Evolutionary conservation across 2,888 invertebrate genomes (phyloP), one percentile per base, ranked within the genome.

Genomic region (Griposia aprilina): DNA sequence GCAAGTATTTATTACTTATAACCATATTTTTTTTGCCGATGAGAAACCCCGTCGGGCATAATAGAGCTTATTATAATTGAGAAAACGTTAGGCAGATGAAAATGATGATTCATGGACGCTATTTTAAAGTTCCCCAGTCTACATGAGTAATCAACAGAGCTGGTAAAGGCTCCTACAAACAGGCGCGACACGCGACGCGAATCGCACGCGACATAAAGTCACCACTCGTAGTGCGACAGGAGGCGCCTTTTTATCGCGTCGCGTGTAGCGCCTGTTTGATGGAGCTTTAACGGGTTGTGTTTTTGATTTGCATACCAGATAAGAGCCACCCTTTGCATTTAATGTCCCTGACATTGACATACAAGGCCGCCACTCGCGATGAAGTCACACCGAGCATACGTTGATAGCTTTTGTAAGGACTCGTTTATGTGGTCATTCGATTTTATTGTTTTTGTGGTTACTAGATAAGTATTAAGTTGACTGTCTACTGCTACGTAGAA

Each of bases 301-400:
- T 10, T 6, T 57, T 30, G 17, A 75, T 73, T 73, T 76, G 63
- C 48, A 65, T 36, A 36, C 11, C 20, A 45, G 45, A n/a, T 36
- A 5, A 23, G 63, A 55, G 13, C 10, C 26, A 63, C 55, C 79
- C 78, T 30, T 50, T 65, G 65, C 48, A 50, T 48, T 17, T 0
- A 5, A 55, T 26, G 55, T 11, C 55, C 71, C 41, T 50, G 63
- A 30, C n/a, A 57, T 0, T 26, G 70, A n/a, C 62, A 5, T 5
- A 26, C 79, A 71, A 78, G 79, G 78, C 79, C 79, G 8, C 26
- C 0, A n/a, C 36, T 63, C 26, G 26, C 62, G 15, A 57, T 79
- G 79, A 65, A n/a, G 79, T 78, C 79, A 26, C 62, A 23, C 62
- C 10, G 17, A 48, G 30, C n/a, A 13, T 11, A 20, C 4, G 20